These are phyloP conservation scores for Agrilus planipennis DNA, from an alignment of 1,140 invertebrate genomes.

Conservation along the genomic window DNA sequence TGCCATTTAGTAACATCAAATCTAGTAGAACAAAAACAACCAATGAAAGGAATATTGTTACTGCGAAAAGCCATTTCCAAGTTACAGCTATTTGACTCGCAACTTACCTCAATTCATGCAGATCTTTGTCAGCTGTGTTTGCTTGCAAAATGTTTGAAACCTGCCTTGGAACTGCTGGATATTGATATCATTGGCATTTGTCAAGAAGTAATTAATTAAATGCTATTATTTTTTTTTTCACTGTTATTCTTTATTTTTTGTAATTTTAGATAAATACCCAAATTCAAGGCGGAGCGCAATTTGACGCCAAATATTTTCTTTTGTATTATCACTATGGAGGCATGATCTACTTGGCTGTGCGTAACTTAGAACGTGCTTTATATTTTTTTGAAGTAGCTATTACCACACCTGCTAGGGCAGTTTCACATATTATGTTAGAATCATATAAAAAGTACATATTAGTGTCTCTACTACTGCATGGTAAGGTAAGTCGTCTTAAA, in stretches of 20 bases:
- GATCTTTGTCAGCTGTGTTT: slow-evolving; percentile 89
- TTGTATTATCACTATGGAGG: slow-evolving; percentile 96
- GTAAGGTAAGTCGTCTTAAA: slow-evolving; percentile 53
- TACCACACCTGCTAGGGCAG: slow-evolving; percentile 82
- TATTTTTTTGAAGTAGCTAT: slow-evolving; percentile 94
- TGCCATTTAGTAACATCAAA: slow-evolving; percentile 73
- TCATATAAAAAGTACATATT: slow-evolving; percentile 94
- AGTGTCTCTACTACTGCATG: slow-evolving; percentile 81
- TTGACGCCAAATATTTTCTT: slow-evolving; percentile 86
- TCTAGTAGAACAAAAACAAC: slow-evolving; percentile 62
- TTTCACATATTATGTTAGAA: slow-evolving; percentile 94
- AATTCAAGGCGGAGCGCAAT: slow-evolving; percentile 39
- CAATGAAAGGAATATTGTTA: slow-evolving; percentile 74
- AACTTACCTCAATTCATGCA: slow-evolving; percentile 87
- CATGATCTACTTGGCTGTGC: slow-evolving; percentile 89
- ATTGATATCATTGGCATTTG: slow-evolving; percentile 86
- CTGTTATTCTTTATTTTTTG: slow-evolving; percentile 4
- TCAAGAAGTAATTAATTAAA: slow-evolving; percentile 48
- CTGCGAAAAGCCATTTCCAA: slow-evolving; percentile 77
- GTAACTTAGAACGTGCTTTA: slow-evolving; percentile 83
- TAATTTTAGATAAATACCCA: slow-evolving; percentile 12
- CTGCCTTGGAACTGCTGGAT: slow-evolving; percentile 79
- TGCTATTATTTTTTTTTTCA: slow-evolving; percentile 4
- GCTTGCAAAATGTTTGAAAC: slow-evolving; percentile 83
- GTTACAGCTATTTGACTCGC: slow-evolving; percentile 74